These are phyloP conservation scores for Pectinophora gossypiella DNA, from an alignment of 1,140 invertebrate genomes.

Conservation along the genomic window DNA sequence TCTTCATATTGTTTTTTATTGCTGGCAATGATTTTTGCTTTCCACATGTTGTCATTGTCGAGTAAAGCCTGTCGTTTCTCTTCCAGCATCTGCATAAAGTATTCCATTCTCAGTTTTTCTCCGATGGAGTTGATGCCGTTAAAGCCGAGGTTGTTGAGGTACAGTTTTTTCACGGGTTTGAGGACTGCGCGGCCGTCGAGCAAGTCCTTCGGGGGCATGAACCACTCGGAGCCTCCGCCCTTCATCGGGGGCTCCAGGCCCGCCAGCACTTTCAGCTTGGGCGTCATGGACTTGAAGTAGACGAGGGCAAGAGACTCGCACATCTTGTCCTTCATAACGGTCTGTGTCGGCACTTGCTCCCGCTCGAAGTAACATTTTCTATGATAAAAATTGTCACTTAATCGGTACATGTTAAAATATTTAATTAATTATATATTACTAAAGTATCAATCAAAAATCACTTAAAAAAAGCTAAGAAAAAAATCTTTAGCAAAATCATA, in stretches of 20 bases:
- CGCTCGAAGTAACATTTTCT: conserved; percentile 48
- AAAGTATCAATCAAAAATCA: not conserved
- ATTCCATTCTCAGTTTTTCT: conserved; percentile 28
- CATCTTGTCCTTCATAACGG: conserved; percentile 52
- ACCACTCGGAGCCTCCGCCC: conserved; percentile 58
- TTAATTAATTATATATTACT: not conserved
- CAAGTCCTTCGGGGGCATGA: conserved; percentile 41
- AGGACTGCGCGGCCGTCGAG: conserved; percentile 40
- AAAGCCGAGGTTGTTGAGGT: conserved; percentile 37
- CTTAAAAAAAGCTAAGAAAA: not conserved
- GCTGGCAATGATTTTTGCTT: conserved; percentile 21
- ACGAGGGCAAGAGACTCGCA: conserved; percentile 40
- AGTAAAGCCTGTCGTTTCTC: conserved; percentile 33
- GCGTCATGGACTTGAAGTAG: conserved; percentile 58
- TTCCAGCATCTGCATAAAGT: conserved; percentile 33
- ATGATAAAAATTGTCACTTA: conserved; percentile 50
- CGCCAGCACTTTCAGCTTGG: conserved; percentile 47
- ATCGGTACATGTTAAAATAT: conserved; percentile 31
- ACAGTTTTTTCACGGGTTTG: conserved; percentile 42
- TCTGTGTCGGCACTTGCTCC: conserved; percentile 56
- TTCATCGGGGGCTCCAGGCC: conserved; percentile 53
- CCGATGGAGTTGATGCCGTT: conserved; percentile 40
- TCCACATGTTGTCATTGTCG: conserved; percentile 47
- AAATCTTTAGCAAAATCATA: no score
- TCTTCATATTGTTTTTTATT: conserved; percentile 33